A percentile compares a stretch with the other conserved stretches of the same genome.
Evolutionary conservation across 2,113 vertebrate genomes (phyloP).

Genomic region (Albula glossodonta): DNA sequence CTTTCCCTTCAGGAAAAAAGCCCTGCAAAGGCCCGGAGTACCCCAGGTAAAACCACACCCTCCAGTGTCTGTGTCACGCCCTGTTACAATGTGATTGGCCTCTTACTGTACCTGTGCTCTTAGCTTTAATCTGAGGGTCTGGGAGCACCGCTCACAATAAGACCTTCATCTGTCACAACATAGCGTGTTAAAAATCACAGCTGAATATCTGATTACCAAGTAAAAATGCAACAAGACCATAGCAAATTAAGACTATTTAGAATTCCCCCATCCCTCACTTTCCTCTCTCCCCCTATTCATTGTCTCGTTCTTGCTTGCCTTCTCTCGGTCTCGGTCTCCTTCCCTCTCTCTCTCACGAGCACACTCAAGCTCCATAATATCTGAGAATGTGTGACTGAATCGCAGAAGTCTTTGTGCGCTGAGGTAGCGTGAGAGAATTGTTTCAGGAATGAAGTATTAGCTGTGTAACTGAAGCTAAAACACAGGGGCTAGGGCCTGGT

Average conservation of each 20-base stretch:
- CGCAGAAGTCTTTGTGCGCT: neutral
- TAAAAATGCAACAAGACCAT: too few relatives aligned
- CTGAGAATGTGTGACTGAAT: neutral
- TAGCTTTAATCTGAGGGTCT: too few relatives aligned
- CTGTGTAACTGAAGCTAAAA: neutral
- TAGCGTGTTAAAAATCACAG: too few relatives aligned
- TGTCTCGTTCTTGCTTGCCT: neutral
- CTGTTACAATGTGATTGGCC: too few relatives aligned
- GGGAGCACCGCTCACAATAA: too few relatives aligned
- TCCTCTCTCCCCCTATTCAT: neutral
- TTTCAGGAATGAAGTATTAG: neutral
- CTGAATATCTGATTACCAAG: too few relatives aligned
- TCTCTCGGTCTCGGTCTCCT: neutral
- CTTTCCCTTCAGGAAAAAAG: slow-evolving; percentile 99
- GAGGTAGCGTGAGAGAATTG: neutral
- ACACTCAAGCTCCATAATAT: neutral
- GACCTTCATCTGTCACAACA: too few relatives aligned
- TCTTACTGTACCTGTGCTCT: too few relatives aligned
- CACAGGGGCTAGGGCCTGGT: neutral
- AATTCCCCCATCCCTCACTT: too few relatives aligned
- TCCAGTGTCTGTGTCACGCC: neutral
- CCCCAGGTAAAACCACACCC: slow-evolving; percentile 81
- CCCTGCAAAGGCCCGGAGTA: slow-evolving; percentile 98
- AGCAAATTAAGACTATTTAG: too few relatives aligned
- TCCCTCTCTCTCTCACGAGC: neutral